Evolutionary conservation across 2,797 vertebrate species (phyloP), one percentile per base, ranked within the genome.

Genomic region (Champsocephalus gunnari): DNA sequence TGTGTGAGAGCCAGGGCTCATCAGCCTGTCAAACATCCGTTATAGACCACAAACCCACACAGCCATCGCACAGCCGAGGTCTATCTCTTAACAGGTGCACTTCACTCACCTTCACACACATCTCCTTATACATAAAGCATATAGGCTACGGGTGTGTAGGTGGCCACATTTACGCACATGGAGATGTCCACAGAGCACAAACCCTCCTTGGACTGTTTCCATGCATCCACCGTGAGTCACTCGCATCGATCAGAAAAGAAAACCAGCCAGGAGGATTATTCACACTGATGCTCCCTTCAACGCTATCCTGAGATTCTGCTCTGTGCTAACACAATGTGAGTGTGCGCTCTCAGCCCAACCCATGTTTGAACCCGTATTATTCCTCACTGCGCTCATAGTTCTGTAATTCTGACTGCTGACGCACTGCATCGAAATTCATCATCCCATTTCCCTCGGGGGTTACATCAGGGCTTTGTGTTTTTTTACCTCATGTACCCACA

Each of bases 31-130:
- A 90, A 87, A 86, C 89, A 91, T 92, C 90, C 92, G 89, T 91
- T 92, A 89, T 77, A 92, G 87, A 91, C 92, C 90, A 83, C 88
- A 89, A 89, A 91, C 87, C 91, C 89, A 87, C 87, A 87, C 82
- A 86, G 79, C 71, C 79, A 72, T 67, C 7, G 64, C 28, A 11
- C 72, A 80, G 77, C 78, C 56, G 76, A 80, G 71, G 68, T 87
- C 84, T 83, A 57, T 80, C 79, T 81, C 84, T 86, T 64, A 87
- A 80, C 90, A 89, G 87, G 88, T 91, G 89, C 82, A 80, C 81
- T 62, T 75, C 34, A 62, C 61, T 81, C 72, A 84, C 71, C 73
- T 49, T 83, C 81, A 70, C 69, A 66, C 34, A 66, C 77, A 16
- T 34, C 28, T n/a, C 48, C 77, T 59, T 21, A 32, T 64, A 62